Conservation (phyloP, 2,113 vertebrate species). For the Rhegmatorhina hoffmannsi region DNA sequence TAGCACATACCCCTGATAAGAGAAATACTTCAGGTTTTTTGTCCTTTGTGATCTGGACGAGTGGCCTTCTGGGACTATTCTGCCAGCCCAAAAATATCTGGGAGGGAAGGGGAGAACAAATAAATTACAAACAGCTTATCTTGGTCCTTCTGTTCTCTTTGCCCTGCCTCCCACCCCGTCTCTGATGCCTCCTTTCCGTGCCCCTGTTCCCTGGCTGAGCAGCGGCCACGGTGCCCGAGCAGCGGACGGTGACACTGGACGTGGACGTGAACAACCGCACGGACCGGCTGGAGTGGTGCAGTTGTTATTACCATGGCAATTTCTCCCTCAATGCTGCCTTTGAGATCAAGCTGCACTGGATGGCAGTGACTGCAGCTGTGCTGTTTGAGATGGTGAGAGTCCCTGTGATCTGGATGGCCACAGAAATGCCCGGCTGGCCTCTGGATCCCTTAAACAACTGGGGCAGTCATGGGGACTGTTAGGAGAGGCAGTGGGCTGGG, state of each 20-base stretch:
- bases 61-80: conserved; percentile 23
- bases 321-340: conserved; percentile 92
- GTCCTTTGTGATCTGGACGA: background rate
- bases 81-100: background rate
- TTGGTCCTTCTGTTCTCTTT: background rate
- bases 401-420: background rate
- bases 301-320: conserved; percentile 96
- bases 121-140: background rate
- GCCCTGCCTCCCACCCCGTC: background rate
- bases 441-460: background rate
- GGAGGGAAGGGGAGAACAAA: background rate
- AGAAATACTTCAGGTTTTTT: background rate
- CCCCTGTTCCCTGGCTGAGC: background rate
- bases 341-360: conserved; percentile 98
- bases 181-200: background rate
- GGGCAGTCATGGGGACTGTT: background rate
- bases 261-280: conserved; percentile 97
- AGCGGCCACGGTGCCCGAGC: conserved; percentile 95
- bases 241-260: conserved; percentile 92
- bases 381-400: conserved; percentile 95
- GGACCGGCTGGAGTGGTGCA: conserved; percentile 94
- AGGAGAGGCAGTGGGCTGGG: background rate
- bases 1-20: background rate
- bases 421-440: background rate
- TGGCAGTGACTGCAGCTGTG: conserved; percentile 94